Conservation (phyloP, 1,140 invertebrate species). For the Pachyrhynchus sulphureomaculatus region DNA sequence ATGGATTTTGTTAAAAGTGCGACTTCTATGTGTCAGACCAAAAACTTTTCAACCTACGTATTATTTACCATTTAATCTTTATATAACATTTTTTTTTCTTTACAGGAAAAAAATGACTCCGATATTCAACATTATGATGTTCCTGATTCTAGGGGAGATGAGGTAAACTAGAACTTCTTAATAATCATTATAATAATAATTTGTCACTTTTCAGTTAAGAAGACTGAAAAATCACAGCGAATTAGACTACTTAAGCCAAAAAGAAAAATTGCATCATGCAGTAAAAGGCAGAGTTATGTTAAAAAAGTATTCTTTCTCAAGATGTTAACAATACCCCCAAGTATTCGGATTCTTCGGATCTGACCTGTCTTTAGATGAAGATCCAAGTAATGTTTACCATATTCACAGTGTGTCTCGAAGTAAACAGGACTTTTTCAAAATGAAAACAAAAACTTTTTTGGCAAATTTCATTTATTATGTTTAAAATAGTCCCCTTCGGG, state of each 20-base stretch:
- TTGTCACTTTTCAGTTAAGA: constrained; percentile 51
- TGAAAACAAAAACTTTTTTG: too few relatives aligned
- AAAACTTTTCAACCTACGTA: too few relatives aligned
- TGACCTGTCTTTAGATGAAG: constrained; percentile 34
- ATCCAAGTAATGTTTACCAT: constrained; percentile 9
- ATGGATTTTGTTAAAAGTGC: too few relatives aligned
- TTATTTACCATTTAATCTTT: too few relatives aligned
- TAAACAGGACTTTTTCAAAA: too few relatives aligned
- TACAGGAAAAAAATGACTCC: constrained; percentile 52
- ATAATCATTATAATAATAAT: too few relatives aligned
- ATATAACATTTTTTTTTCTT: constrained; percentile 26
- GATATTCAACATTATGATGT: constrained; percentile 43
- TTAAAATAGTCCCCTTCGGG: too few relatives aligned
- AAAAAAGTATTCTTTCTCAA: constrained; percentile 45
- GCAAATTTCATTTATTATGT: too few relatives aligned
- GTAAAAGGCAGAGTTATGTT: constrained; percentile 54
- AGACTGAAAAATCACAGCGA: constrained; percentile 59
- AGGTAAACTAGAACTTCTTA: too few relatives aligned
- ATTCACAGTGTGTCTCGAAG: too few relatives aligned
- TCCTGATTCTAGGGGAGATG: constrained; percentile 38
- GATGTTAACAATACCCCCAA: constrained; percentile 30
- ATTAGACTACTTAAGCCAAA: constrained; percentile 56
- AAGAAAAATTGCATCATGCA: constrained; percentile 57
- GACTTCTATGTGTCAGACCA: too few relatives aligned
- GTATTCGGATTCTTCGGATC: constrained; percentile 36